phyloP scores from a whole-genome alignment of 2,797 vertebrate species.

The Cyclopterus lumpus region DNA sequence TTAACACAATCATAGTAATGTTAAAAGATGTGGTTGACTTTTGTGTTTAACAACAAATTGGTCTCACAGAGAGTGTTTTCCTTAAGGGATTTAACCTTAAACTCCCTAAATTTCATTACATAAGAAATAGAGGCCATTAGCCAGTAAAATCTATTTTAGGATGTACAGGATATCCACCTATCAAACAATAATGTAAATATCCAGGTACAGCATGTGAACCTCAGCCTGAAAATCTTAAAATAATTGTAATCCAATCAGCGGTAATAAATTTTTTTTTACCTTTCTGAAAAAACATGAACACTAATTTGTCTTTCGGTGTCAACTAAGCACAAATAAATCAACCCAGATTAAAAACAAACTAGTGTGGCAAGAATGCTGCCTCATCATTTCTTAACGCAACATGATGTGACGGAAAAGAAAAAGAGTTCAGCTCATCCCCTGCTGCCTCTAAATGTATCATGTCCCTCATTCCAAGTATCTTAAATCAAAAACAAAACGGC shows the following conservation, averaged over 20 bases:
- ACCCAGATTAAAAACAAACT: not conserved
- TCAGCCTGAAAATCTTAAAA: conserved; percentile 1
- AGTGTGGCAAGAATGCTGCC: conserved; percentile 12
- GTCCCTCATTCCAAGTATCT: conserved; percentile 19
- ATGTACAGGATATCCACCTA: not conserved
- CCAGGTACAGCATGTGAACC: not conserved
- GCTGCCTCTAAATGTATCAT: conserved; percentile 60
- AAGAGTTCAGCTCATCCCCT: conserved; percentile 40
- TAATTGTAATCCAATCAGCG: not conserved
- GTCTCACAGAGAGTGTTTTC: not conserved
- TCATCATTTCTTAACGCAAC: conserved; percentile 34
- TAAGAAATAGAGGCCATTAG: not conserved
- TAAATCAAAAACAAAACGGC: conserved; percentile 34
- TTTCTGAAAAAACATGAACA: not conserved
- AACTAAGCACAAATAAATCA: not conserved
- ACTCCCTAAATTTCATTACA: not conserved
- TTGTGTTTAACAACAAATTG: not conserved
- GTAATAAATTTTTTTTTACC: too few species aligned
- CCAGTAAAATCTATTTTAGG: not conserved
- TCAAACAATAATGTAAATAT: not conserved
- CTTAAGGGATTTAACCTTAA: not conserved
- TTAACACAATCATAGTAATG: not conserved
- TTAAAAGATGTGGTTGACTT: not conserved
- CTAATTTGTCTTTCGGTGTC: conserved; percentile 1
- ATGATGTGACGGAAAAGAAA: conserved; percentile 42